Conservation (phyloP, 2,113 vertebrate genomes). For the Pelobates fuscus region DNA sequence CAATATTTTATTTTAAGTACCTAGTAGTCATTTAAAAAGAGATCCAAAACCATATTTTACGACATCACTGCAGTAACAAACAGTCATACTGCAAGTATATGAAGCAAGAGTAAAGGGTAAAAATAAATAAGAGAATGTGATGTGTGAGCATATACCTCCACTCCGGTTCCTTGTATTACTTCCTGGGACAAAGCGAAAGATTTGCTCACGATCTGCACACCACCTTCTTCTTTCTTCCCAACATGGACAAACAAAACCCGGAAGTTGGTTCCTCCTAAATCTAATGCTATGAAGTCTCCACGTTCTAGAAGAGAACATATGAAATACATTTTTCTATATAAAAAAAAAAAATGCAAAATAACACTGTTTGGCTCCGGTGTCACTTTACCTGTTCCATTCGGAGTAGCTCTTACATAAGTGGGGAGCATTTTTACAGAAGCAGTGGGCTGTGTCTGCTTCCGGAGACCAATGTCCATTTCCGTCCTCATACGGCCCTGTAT, state of each 20-base stretch:
- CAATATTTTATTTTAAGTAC: too few relatives aligned
- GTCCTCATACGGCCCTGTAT: slow-evolving; percentile 65
- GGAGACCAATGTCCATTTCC: slow-evolving; percentile 71
- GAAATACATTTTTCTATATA: background rate
- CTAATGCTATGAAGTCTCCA: slow-evolving; percentile 81
- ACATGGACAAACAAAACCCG: slow-evolving; percentile 76
- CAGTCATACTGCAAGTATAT: too few relatives aligned
- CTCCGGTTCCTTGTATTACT: slow-evolving; percentile 66
- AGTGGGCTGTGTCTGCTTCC: background rate
- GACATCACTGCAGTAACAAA: too few relatives aligned
- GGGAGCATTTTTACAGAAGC: slow-evolving; percentile 73
- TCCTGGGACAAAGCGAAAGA: slow-evolving; percentile 69
- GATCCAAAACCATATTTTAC: too few relatives aligned
- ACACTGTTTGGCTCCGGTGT: slow-evolving; percentile 13
- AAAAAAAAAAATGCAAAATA: background rate
- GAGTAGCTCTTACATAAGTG: slow-evolving; percentile 61
- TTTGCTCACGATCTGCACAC: slow-evolving; percentile 69
- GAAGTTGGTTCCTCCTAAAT: slow-evolving; percentile 87
- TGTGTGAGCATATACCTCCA: slow-evolving; percentile 55
- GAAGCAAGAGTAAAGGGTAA: too few relatives aligned
- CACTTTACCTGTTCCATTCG: slow-evolving; percentile 64
- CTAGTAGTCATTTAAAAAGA: too few relatives aligned
- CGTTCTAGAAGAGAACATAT: slow-evolving; percentile 65
- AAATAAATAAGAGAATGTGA: too few relatives aligned
- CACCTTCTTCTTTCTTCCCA: slow-evolving; percentile 45